Evolutionary conservation across 1,140 invertebrate species (phyloP).

Genomic region (Saxidomus purpurata): DNA sequence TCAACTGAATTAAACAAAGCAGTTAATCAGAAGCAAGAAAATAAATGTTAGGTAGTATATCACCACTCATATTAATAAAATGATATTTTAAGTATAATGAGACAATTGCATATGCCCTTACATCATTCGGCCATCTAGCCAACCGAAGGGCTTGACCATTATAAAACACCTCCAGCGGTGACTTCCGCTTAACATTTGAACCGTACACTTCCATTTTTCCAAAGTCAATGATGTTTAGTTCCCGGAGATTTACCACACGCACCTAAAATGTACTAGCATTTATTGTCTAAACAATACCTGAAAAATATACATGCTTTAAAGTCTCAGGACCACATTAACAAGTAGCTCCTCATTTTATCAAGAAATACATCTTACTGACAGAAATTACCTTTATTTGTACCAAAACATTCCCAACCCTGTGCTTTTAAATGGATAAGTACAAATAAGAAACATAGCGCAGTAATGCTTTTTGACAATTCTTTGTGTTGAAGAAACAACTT

Average conservation of each 20-base stretch:
- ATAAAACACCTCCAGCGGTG: slow-evolving; percentile 69
- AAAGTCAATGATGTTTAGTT: slow-evolving; percentile 62
- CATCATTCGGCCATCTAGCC: slow-evolving; percentile 70
- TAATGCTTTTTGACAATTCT: neutral
- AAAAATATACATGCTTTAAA: neutral
- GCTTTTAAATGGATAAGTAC: neutral
- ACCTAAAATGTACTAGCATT: neutral
- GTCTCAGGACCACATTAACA: too few species aligned
- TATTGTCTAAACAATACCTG: neutral
- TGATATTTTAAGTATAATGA: too few species aligned
- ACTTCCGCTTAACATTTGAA: neutral
- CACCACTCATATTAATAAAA: too few species aligned
- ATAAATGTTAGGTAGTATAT: too few species aligned
- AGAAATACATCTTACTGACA: neutral
- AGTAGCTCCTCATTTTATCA: too few species aligned
- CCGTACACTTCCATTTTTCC: slow-evolving; percentile 65
- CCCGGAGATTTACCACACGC: slow-evolving; percentile 52
- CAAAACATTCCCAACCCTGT: neutral
- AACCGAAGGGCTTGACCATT: slow-evolving; percentile 61
- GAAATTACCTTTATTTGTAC: too few species aligned
- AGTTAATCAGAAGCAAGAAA: too few species aligned
- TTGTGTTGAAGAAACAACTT: too few species aligned
- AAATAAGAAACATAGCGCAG: too few species aligned
- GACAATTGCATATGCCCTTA: neutral
- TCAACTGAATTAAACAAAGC: too few species aligned